These are phyloP conservation scores for Coluber constrictor DNA, from an alignment of 2,797 vertebrate genomes.

Conservation along the genomic window DNA sequence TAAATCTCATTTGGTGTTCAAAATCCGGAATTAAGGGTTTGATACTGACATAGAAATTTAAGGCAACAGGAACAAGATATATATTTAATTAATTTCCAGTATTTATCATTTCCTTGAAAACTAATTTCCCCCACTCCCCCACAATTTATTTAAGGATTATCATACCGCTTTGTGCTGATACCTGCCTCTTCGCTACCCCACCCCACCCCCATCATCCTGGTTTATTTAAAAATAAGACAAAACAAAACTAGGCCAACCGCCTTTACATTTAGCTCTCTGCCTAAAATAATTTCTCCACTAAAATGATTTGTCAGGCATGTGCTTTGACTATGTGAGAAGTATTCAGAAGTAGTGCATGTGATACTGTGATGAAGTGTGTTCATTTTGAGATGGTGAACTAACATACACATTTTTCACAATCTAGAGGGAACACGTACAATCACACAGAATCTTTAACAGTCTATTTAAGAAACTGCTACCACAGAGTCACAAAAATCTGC, in stretches of 20 bases:
- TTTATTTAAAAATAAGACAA: conserved; percentile 11
- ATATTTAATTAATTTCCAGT: not conserved
- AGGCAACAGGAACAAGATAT: conserved; percentile 49
- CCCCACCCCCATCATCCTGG: not conserved
- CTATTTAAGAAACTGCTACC: not conserved
- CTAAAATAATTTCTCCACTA: conserved; percentile 19
- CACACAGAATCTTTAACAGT: not conserved
- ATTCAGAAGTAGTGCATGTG: not conserved
- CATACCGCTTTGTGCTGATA: conserved; percentile 42
- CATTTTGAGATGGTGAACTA: not conserved
- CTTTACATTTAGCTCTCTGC: conserved; percentile 33
- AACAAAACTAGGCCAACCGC: conserved; percentile 44
- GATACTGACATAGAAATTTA: conserved; percentile 25
- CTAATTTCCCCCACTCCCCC: conserved; percentile 31
- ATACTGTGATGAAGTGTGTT: not conserved
- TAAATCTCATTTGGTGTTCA: not conserved
- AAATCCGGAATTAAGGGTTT: not conserved
- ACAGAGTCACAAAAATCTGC: not conserved
- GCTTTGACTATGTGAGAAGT: conserved; percentile 18
- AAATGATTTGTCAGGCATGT: not conserved
- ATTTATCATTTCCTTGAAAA: conserved; percentile 2
- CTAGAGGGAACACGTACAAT: not conserved
- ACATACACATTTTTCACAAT: not conserved
- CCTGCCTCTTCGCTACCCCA: conserved; percentile 32
- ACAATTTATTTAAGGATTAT: conserved; percentile 40